Evolutionary conservation across 2,888 invertebrate species (phyloP).

Genomic region (Drosophila infuscata): DNA sequence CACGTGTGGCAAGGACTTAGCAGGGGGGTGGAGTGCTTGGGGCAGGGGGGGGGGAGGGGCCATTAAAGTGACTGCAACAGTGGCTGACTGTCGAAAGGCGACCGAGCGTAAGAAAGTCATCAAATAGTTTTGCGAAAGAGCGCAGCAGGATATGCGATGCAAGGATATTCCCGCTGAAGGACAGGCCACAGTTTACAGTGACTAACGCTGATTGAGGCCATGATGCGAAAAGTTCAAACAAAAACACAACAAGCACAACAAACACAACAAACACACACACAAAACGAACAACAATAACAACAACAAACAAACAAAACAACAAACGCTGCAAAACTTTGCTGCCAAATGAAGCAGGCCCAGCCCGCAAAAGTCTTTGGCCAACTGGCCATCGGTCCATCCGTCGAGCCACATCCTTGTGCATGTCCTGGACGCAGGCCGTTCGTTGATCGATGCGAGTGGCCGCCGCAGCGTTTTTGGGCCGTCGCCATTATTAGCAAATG

Average conservation of each 20-base stretch:
- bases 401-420: slow-evolving; percentile 32
- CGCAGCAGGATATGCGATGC: slow-evolving; percentile 46
- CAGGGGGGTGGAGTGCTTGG: too few relatives aligned
- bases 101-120: slow-evolving; percentile 73
- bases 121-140: slow-evolving; percentile 60
- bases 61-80: slow-evolving; percentile 34
- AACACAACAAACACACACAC: background rate
- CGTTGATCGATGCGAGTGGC: slow-evolving; percentile 67
- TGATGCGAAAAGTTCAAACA: slow-evolving; percentile 71
- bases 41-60: accelerated
- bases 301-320: slow-evolving; percentile 33
- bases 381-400: slow-evolving; percentile 1
- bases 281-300: background rate
- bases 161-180: slow-evolving; percentile 37
- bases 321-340: slow-evolving; percentile 42
- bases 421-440: slow-evolving; percentile 37
- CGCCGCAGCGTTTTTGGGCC: slow-evolving; percentile 62
- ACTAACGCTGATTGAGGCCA: slow-evolving; percentile 74
- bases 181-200: slow-evolving; percentile 40
- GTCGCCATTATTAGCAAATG: slow-evolving; percentile 70
- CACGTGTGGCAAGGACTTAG: slow-evolving; percentile 33
- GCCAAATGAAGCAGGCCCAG: slow-evolving; percentile 59
- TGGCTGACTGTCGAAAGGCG: slow-evolving; percentile 43
- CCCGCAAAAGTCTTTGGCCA: slow-evolving; percentile 39
- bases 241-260: slow-evolving; percentile 21